Evolutionary conservation across 2,888 invertebrate species (phyloP), one percentile per base, ranked within the genome.

Genomic region (Thymelicus sylvestris): DNA sequence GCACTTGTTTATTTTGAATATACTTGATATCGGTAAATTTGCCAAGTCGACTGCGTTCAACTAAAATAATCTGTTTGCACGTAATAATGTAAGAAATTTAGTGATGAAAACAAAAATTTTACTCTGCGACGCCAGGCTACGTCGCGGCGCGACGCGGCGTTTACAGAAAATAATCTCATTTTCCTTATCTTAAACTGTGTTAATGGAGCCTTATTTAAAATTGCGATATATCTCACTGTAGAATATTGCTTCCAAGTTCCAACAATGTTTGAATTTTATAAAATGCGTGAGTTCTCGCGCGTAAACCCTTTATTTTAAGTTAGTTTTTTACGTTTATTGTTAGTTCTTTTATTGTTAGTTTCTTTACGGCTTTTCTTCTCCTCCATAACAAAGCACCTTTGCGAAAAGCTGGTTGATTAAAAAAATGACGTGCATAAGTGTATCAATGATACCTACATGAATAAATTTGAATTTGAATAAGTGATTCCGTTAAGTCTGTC

Each of bases 1-100:
- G 77, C 74, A 79, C 80, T 79, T 84, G 83, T 88, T 89, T 86
- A 88, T 86, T 86, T 86, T 83, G 80, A 85, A 84, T 82, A 80
- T 79, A 71, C 71, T 66, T 71, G 72, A 83, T 86, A 79, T 81
- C 78, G 76, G 75, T 80, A 80, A 81, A 82, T 81, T 81, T 78
- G 78, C 78, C 79, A 79, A 76, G 77, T 79, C 80, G 79, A 78
- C 74, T 74, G 72, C 74, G 74, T 76, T 75, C 72, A 60, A 67
- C 71, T 76, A 71, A 77, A 75, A 77, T 78, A 78, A 75, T 76
- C 74, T 74, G 71, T 71, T 71, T 72, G 72, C 63, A 72, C 71
- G 74, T 71, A 77, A 78, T 78, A 77, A 78, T 74, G 71, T 73
- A 66, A 57, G 52, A 48, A 74, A 75, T 77, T 76, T 78, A 78